Conservation (phyloP, 2,888 invertebrate genomes). For the Portevinia maculata region DNA sequence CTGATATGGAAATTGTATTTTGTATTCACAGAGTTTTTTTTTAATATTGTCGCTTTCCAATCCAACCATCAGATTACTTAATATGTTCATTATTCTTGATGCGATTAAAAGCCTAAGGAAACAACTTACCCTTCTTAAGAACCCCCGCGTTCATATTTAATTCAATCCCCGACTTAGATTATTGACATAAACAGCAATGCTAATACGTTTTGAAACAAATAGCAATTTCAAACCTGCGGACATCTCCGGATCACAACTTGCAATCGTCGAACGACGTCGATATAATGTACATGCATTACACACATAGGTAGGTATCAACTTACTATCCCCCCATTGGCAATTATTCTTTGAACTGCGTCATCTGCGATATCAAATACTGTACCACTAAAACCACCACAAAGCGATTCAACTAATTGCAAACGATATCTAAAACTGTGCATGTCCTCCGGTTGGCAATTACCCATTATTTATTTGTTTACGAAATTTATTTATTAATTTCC, state of each 20-base stretch:
- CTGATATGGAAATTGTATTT: too few relatives aligned
- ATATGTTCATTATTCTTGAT: too few relatives aligned
- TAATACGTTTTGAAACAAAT: neutral
- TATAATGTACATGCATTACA: too few relatives aligned
- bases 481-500: constrained; percentile 1
- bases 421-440: neutral
- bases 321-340: neutral
- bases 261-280: constrained; percentile 11
- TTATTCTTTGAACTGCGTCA: neutral
- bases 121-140: too few relatives aligned
- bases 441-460: constrained; percentile 5
- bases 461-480: constrained; percentile 16
- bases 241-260: constrained; percentile 14
- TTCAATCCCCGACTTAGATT: neutral
- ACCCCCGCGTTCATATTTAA: neutral
- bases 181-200: neutral
- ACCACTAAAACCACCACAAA: constrained; percentile 30
- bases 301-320: too few relatives aligned
- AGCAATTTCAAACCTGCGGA: constrained; percentile 1
- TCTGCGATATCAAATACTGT: constrained; percentile 9
- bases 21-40: too few relatives aligned
- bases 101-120: too few relatives aligned
- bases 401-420: constrained; percentile 2
- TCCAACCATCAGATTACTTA: too few relatives aligned
- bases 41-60: too few relatives aligned